These are phyloP conservation scores for Micronycteris hirsuta DNA, from an alignment of 2,113 vertebrate species.

Conservation along the genomic window DNA sequence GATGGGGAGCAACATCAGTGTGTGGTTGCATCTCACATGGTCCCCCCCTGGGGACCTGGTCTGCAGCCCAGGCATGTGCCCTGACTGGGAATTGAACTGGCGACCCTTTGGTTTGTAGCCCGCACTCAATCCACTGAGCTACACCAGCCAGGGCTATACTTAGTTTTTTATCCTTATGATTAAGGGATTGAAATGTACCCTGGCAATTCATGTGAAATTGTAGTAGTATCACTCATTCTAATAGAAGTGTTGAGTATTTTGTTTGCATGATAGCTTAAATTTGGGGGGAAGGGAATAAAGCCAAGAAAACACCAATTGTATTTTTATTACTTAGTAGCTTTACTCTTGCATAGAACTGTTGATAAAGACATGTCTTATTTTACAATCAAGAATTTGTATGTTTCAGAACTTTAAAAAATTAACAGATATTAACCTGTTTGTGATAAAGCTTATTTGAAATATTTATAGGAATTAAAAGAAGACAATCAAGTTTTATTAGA, in stretches of 20 bases:
- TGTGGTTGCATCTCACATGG: no score
- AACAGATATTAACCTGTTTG: not conserved
- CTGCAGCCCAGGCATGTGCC: no score
- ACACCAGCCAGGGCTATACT: no score
- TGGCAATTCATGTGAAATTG: constrained; percentile 4
- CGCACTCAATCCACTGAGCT: no score
- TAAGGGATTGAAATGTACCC: constrained; percentile 2
- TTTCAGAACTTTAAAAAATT: constrained; percentile 30
- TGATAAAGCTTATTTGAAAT: constrained; percentile 51
- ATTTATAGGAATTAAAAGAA: constrained; percentile 94
- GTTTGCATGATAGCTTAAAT: constrained; percentile 22
- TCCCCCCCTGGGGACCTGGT: no score
- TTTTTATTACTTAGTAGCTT: not conserved
- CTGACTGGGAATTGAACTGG: no score
- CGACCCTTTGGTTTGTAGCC: no score
- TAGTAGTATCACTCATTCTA: not conserved
- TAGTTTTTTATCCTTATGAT: not conserved
- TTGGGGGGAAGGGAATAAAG: not conserved
- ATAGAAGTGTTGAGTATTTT: constrained; percentile 3
- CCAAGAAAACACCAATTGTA: not conserved
- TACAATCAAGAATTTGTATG: constrained; percentile 7
- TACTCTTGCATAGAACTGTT: not conserved
- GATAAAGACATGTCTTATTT: constrained; percentile 26
- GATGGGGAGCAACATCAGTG: no score
- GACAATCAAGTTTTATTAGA: constrained; percentile 98